Conservation (phyloP, 2,113 vertebrate genomes). For the Theristicus caerulescens region DNA sequence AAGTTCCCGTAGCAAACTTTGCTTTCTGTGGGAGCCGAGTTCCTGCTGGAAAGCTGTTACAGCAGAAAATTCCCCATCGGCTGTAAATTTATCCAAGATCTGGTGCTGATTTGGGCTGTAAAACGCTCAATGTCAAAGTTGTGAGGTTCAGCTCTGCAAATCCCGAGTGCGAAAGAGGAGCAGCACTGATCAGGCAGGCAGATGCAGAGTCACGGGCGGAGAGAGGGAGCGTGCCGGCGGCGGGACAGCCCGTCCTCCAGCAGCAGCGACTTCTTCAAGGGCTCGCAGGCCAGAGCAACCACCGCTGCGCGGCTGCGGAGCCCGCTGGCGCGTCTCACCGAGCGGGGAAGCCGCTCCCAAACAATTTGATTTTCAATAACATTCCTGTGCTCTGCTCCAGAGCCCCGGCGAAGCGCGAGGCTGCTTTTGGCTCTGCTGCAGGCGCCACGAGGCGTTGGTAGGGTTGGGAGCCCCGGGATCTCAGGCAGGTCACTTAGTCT, state of each 20-base stretch:
- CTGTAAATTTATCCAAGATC: fast-evolving
- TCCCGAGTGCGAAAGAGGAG: fast-evolving
- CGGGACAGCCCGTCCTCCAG: background rate
- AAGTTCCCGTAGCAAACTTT: background rate
- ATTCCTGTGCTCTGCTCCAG: background rate
- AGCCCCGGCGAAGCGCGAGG: fast-evolving
- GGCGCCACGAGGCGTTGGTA: fast-evolving
- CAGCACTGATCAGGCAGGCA: background rate
- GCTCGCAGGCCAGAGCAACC: background rate
- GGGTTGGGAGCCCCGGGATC: background rate
- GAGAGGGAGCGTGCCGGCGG: background rate
- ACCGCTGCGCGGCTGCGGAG: fast-evolving
- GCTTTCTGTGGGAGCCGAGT: background rate
- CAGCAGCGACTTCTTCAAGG: background rate
- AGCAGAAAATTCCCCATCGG: background rate
- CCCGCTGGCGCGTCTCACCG: fast-evolving
- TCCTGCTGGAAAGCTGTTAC: fast-evolving
- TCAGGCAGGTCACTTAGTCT: too few species aligned
- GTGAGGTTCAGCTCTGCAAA: background rate
- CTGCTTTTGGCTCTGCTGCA: background rate
- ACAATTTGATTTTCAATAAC: fast-evolving
- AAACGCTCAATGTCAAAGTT: fast-evolving
- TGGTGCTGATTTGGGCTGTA: fast-evolving
- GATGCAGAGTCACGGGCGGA: background rate
- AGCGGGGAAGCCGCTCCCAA: background rate